Evolutionary conservation across 2,797 vertebrate species (phyloP).

Genomic region (Microchirus variegatus): DNA sequence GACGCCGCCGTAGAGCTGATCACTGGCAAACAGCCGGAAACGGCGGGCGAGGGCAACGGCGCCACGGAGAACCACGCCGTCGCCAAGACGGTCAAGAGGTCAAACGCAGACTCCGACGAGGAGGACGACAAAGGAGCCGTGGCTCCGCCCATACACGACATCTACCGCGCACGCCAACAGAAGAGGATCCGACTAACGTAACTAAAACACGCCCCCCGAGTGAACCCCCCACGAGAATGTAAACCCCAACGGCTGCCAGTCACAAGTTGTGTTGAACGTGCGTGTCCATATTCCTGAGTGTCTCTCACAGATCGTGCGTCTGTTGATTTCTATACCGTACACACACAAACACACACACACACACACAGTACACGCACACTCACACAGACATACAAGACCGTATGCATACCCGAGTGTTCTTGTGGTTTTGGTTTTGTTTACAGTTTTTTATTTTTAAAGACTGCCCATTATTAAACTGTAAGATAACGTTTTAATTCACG

Average conservation of each 20-base stretch:
- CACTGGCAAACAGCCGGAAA: conserved; percentile 89
- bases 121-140: conserved; percentile 97
- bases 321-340: conserved; percentile 54
- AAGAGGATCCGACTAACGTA: conserved; percentile 93
- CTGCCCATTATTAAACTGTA: conserved; percentile 83
- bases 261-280: conserved; percentile 25
- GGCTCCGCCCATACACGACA: conserved; percentile 96
- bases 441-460: conserved; percentile 86
- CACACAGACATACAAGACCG: conserved; percentile 31
- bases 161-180: conserved; percentile 97
- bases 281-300: conserved; percentile 42
- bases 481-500: conserved; percentile 85
- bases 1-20: conserved; percentile 95
- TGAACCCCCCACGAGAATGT: conserved; percentile 64
- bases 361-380: conserved; percentile 25
- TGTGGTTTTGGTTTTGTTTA: conserved; percentile 68
- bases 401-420: conserved; percentile 54
- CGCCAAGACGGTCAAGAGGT: conserved; percentile 93
- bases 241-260: conserved; percentile 44
- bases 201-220: conserved; percentile 2
- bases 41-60: conserved; percentile 91
- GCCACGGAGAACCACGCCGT: conserved; percentile 90
- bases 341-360: conserved; percentile 23
- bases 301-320: conserved; percentile 45
- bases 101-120: conserved; percentile 95